Conservation (phyloP, 2,797 vertebrate genomes). For the Anguilla pacifica region DNA sequence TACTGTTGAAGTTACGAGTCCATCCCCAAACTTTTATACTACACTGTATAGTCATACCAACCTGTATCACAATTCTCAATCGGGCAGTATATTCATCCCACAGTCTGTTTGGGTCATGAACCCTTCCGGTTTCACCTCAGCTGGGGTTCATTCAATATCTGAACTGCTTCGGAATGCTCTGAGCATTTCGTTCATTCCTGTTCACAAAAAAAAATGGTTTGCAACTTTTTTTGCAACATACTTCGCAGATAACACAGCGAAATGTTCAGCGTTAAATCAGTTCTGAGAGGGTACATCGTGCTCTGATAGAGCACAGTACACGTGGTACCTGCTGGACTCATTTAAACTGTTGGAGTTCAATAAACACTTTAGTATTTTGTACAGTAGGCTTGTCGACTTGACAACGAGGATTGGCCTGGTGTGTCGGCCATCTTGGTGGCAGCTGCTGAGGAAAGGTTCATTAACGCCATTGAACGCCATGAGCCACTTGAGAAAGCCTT, state of each 20-base stretch:
- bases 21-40: neutral
- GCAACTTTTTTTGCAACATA: neutral
- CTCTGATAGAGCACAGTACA: neutral
- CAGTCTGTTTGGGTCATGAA: neutral
- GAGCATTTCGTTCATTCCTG: neutral
- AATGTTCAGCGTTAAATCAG: neutral
- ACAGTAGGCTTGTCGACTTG: neutral
- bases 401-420: neutral
- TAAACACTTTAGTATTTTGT: neutral
- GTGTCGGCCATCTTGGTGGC: neutral
- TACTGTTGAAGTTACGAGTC: too few relatives aligned
- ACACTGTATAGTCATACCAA: too few relatives aligned
- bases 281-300: neutral
- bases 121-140: neutral
- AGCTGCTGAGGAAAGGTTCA: neutral
- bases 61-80: neutral
- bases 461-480: neutral
- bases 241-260: neutral
- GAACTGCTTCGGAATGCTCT: neutral
- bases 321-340: neutral
- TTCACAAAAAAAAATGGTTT: neutral
- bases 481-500: too few relatives aligned
- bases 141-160: neutral
- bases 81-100: neutral
- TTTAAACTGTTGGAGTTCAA: neutral